Base-by-base conservation (phyloP, 2,113 vertebrate species). In the Lepus europaeus region DNA sequence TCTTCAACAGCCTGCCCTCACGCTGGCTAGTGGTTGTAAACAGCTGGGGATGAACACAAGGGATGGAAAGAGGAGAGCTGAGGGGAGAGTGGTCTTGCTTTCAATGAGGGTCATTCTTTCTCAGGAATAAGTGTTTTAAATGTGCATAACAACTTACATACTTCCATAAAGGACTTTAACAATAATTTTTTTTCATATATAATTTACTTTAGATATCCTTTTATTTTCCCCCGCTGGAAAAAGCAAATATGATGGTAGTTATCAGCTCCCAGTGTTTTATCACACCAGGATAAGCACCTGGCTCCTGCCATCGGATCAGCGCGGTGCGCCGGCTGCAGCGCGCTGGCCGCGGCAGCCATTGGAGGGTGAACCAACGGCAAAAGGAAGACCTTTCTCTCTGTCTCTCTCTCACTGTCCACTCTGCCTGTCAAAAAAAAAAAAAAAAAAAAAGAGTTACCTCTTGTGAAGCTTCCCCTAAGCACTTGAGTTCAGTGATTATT, bases 161-260 rank as follows among this genome's bases (percentile, higher is more conserved):
- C 17, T 69, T 93, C 61, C 36, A 77, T n/a, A 74, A 86, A 72
- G 81, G 16, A 79, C 78, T 68, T 86, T 56, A 59, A 59, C 56
- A 56, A 33, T 64, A 83, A 68, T 45, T 70, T 89, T 20, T 90
- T 91, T 81, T 33, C 12, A 56, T 45, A 78, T 90, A 73, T 73
- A 74, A 76, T 83, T 74, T 88, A 56, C 80, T 92, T 92, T 90
- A 82, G 51, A 7, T 53, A 79, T 27, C 20, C 31, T 88, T 82
- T n/a, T 14, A 13, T 31, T 17, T 8, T 22, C 25, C 22, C 25
- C 36, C 14, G 23, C 56, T 36, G 8, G 59, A 49, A 36, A 91
- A 92, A 81, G 77, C 27, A 93, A 93, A 66, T 13, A 0, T 14
- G n/a, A 61, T 63, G 36, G 45, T 0, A 53, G 49, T 77, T 73